Percentiles rank a stretch among this genome's conserved stretches.
Conservation (phyloP, 1,140 invertebrate species). For the Anthonomus grandis region DNA sequence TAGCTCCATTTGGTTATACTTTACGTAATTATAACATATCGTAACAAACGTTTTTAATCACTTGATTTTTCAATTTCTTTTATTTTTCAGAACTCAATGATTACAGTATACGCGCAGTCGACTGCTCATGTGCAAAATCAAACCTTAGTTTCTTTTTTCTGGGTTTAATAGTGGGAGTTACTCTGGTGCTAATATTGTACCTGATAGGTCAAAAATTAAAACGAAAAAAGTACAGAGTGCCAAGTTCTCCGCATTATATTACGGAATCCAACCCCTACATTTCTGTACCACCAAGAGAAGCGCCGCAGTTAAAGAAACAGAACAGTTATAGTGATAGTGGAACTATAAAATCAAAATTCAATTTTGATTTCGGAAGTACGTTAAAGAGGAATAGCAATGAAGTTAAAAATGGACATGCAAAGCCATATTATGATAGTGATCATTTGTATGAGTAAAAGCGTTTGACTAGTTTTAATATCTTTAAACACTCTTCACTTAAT, state of each 20-base stretch:
- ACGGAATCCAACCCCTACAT: slow-evolving; percentile 61
- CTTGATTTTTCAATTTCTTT: not conserved
- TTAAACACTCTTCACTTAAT: too few relatives aligned
- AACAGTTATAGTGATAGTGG: slow-evolving; percentile 5
- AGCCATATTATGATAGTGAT: slow-evolving; percentile 36
- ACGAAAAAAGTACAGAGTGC: slow-evolving; percentile 55
- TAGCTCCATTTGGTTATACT: too few relatives aligned
- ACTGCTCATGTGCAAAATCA: slow-evolving; percentile 21
- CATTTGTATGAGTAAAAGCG: slow-evolving; percentile 43
- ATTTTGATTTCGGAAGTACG: slow-evolving; percentile 75
- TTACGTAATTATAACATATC: too few relatives aligned
- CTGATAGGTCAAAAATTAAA: slow-evolving; percentile 27
- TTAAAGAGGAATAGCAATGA: slow-evolving; percentile 73
- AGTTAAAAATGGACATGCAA: slow-evolving; percentile 49
- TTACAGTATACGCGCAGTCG: slow-evolving; percentile 5
- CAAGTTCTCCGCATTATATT: slow-evolving; percentile 73
- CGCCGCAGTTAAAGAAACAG: slow-evolving; percentile 41
- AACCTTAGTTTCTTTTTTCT: slow-evolving; percentile 38
- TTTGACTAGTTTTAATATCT: too few relatives aligned
- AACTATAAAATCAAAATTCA: slow-evolving; percentile 56
- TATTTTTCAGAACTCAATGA: slow-evolving; percentile 14
- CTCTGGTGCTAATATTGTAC: slow-evolving; percentile 19
- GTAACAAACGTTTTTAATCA: too few relatives aligned
- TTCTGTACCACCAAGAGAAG: slow-evolving; percentile 64
- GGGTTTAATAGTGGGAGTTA: slow-evolving; percentile 49